Base-by-base conservation (phyloP, 1,140 invertebrate species). In the Trachelipus rathkii region DNA sequence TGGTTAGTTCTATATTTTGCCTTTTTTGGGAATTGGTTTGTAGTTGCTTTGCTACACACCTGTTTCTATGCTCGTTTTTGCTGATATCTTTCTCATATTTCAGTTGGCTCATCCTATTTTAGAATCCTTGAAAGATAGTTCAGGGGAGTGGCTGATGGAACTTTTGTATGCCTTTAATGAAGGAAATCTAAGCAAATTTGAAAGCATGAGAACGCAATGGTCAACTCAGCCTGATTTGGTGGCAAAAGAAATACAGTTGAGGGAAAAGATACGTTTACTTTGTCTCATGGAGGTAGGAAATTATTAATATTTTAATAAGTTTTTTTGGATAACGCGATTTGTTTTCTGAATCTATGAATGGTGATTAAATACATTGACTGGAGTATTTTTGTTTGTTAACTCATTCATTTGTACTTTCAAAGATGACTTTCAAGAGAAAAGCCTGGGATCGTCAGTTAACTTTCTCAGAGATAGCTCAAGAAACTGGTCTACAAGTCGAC, bases 51-150 rank as follows among this genome's bases (percentile, higher is more conserved):
- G 33, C n/a, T n/a, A n/a, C n/a, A n/a, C n/a, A n/a, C n/a, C n/a
- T 33, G 6, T 33, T 33, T 33, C 6, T 33, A 33, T 1, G 33
- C 33, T 33, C 6, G 33, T 33, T 33, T 33, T 33, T 33, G 33
- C 33, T 33, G 6, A 33, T 33, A 3, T 3, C 1, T 33, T 3
- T 44, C 46, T 15, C 78, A 75, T 74, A 73, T 83, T 84, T 50
- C 84, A 93, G 91, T 84, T 98, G 44, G 94, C 95, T 23, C 97
- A 99, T 88, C 95, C 95, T 3, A 92, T 99, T 45, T 85, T 99
- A 80, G 90, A 95, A 77, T 91, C 92, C 0, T 86, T 99, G 19
- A 91, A 91, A 78, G 88, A 88, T 10, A 95, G 95, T 0, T 87
- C 91, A 21, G 93, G 95, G 79, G 89, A 90, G 24, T 99, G 97